Conservation (phyloP, 2,888 invertebrate species). For the Nemurella pictetii region DNA sequence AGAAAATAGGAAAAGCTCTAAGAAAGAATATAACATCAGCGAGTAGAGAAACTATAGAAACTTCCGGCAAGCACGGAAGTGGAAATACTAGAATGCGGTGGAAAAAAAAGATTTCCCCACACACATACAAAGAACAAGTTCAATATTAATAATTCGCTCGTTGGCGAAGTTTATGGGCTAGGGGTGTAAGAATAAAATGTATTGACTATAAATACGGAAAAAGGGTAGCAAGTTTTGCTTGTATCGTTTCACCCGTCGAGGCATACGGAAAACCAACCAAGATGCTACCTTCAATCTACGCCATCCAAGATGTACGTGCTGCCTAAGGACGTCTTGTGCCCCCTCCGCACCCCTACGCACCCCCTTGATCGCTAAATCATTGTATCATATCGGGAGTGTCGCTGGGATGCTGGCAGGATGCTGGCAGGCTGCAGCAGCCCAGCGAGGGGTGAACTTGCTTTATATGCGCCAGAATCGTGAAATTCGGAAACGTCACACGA, state of each 20-base stretch:
- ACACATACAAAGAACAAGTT: conserved; percentile 41
- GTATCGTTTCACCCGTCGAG: conserved; percentile 34
- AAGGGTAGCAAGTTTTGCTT: conserved; percentile 32
- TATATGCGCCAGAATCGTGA: neutral
- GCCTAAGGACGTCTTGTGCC: neutral
- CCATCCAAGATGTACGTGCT: neutral
- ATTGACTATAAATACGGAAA: neutral
- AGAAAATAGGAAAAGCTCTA: neutral
- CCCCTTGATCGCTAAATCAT: conserved; percentile 36
- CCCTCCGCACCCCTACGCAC: neutral
- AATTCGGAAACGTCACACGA: neutral
- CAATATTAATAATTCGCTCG: conserved; percentile 42
- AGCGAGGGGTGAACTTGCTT: neutral
- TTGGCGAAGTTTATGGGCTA: conserved; percentile 39
- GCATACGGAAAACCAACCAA: conserved; percentile 34
- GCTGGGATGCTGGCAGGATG: neutral
- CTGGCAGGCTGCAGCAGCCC: too few species aligned
- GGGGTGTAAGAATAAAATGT: conserved; percentile 32
- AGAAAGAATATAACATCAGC: neutral
- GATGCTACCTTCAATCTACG: conserved; percentile 33
- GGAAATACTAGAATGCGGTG: conserved; percentile 13
- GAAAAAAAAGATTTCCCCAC: conserved; percentile 36
- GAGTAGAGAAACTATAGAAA: conserved; percentile 1
- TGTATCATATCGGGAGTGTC: neutral
- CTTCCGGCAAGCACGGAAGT: neutral